Conservation (phyloP, 2,797 vertebrate genomes). For the Argyrosomus regius region DNA sequence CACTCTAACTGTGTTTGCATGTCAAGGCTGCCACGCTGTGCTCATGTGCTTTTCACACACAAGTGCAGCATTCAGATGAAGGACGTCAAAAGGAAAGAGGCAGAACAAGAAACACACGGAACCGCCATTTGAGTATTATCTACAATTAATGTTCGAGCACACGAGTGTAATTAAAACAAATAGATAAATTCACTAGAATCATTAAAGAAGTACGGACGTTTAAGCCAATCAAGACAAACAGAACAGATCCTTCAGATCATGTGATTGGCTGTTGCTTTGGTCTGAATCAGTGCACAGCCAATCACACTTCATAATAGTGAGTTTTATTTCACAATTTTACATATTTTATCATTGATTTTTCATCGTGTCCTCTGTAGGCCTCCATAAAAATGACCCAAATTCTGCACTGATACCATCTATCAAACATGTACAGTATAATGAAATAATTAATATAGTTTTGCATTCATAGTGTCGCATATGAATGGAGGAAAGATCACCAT, state of each 20-base stretch:
- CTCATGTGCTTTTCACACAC: constrained; percentile 79
- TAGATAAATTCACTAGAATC: no score
- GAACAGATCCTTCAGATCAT: neutral
- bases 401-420: neutral
- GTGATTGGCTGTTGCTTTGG: neutral
- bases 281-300: neutral
- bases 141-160: neutral
- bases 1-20: constrained; percentile 27
- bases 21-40: constrained; percentile 82
- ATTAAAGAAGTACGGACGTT: no score
- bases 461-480: no score
- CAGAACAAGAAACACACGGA: constrained; percentile 27
- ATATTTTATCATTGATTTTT: neutral
- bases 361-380: neutral
- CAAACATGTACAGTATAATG: neutral
- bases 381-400: no score
- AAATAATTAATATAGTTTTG: neutral
- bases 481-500: no score
- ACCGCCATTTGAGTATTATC: neutral
- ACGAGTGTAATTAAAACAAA: neutral
- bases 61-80: constrained; percentile 83
- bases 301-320: neutral
- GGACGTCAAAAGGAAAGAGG: constrained; percentile 72
- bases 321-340: neutral
- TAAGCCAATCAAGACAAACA: neutral